Evolutionary conservation across 2,113 vertebrate genomes (phyloP), one percentile per base, ranked within the genome.

Genomic region (Balaenoptera acutorostrata): DNA sequence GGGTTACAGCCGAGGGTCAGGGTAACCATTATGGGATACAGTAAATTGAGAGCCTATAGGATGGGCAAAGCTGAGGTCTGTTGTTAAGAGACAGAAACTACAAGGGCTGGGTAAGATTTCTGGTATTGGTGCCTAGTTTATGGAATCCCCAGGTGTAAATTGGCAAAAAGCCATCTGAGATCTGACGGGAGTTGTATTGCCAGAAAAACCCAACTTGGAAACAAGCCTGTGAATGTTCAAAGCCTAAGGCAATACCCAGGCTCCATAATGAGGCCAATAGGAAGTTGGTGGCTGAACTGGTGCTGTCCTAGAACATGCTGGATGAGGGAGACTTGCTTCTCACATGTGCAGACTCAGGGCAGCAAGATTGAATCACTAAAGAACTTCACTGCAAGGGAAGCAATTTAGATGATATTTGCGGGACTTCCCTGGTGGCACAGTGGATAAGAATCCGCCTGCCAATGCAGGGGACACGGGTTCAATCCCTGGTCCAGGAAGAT

Each of bases 71-170:
- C 81, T 88, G 52, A 81, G 66, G 29, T 93, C 59, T 93, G 39
- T 92, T 92, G 59, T 89, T 95, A 85, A 88, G 88, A 92, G 8
- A 86, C 80, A 96, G 71, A 85, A 95, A 75, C 18, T 94, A 13
- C 21, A 41, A 96, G 39, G 20, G 20, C 6, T 31, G 27, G 25
- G 64, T 88, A 77, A 86, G 20, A 55, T 77, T 95, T 93, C 59
- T 88, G 41, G 39, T 77, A 7, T 52, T 94, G 31, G 52, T 66
- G 21, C n/a, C 64, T 75, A 27, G 12, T 46, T 71, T 94, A 57
- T 80, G 17, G 75, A 97, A 77, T 57, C 44, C 66, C 39, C 36
- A 90, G 64, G 31, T 94, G 82, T 12, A 77, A 93, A 82, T 4
- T n/a, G 72, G 61, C 27, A 90, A 86, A 89, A 85, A 90, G 8